Conservation (phyloP, 2,888 invertebrate genomes). For the Orchestes rusci region DNA sequence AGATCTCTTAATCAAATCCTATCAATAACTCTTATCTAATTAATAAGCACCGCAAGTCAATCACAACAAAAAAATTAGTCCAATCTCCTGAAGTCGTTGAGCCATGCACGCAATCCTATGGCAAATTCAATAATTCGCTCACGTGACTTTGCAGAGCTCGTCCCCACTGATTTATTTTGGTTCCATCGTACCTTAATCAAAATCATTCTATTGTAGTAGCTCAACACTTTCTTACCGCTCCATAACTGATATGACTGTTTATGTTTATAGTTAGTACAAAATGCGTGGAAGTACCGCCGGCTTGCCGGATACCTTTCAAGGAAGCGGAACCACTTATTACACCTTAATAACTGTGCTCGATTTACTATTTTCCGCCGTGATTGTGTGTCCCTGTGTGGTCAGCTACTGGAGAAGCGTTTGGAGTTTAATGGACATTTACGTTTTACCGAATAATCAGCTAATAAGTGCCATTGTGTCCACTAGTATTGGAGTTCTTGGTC, state of each 20-base stretch:
- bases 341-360: conserved; percentile 58
- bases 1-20: too few species aligned
- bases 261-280: too few species aligned
- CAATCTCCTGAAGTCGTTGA: conserved; percentile 8
- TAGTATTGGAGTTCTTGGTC: conserved; percentile 61
- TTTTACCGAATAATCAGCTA: conserved; percentile 55
- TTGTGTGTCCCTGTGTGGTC: conserved; percentile 76
- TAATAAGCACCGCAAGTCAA: too few species aligned
- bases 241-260: too few species aligned
- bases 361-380: conserved; percentile 59
- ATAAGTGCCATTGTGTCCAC: conserved; percentile 62
- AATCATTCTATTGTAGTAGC: too few species aligned
- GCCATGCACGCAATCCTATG: conserved; percentile 10
- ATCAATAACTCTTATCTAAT: too few species aligned
- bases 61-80: too few species aligned
- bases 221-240: too few species aligned
- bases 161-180: conserved; percentile 20
- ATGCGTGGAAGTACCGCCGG: conserved; percentile 65
- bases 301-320: conserved; percentile 51
- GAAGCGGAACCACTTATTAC: conserved; percentile 21
- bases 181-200: too few species aligned
- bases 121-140: conserved; percentile 18
- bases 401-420: conserved; percentile 84
- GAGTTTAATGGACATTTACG: conserved; percentile 67
- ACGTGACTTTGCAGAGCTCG: conserved; percentile 21